Evolutionary conservation across 2,113 vertebrate genomes (phyloP).

Genomic region (Nicator chloris): DNA sequence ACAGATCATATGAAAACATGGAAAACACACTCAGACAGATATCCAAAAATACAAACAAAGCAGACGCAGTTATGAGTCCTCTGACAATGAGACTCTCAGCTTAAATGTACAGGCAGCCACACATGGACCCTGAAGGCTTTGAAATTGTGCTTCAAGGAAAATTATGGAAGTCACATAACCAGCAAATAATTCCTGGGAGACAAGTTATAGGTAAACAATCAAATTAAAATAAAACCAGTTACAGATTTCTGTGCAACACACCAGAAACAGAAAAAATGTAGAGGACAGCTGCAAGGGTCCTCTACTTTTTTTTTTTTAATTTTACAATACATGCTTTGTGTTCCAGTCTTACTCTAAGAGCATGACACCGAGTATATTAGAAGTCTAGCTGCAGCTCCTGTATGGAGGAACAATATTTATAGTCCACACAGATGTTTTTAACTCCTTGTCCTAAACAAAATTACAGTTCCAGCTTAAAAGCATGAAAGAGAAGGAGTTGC

Average conservation of each 20-base stretch:
- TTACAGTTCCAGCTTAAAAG: background rate
- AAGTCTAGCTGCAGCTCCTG: background rate
- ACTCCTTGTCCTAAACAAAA: background rate
- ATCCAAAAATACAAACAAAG: background rate
- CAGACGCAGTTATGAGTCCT: background rate
- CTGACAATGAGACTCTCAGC: background rate
- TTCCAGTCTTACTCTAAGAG: background rate
- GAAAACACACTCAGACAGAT: background rate
- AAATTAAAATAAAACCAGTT: background rate
- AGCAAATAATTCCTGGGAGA: background rate
- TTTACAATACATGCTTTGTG: background rate
- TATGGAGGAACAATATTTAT: background rate
- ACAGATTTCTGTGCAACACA: background rate
- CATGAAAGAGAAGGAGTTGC: background rate
- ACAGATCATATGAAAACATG: background rate
- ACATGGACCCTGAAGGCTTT: background rate
- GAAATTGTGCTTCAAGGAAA: background rate
- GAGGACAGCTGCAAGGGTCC: background rate
- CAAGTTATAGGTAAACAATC: background rate
- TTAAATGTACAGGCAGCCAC: background rate
- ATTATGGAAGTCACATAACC: background rate
- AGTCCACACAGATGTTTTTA: background rate
- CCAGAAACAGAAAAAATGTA: background rate
- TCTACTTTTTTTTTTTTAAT: background rate
- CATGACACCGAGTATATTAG: background rate